Conservation (phyloP, 2,888 invertebrate genomes). For the Drosophila flavopinicola region DNA sequence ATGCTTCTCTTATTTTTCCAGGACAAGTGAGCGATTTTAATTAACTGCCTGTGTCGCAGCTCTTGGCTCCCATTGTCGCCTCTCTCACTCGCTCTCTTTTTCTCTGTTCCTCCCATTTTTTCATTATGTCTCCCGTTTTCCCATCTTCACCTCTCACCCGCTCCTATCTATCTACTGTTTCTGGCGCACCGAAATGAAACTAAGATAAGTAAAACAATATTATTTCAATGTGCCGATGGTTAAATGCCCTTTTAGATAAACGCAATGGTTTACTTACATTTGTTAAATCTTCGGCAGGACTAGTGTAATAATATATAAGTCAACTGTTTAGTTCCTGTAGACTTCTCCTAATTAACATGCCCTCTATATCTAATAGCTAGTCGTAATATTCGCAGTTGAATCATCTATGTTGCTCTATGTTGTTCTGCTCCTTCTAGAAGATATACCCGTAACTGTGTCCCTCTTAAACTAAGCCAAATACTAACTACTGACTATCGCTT, state of each 20-base stretch:
- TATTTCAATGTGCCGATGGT: background rate
- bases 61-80: constrained; percentile 15
- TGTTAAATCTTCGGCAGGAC: no score
- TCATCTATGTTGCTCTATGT: no score
- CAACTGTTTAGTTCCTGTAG: no score
- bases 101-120: background rate
- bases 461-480: no score
- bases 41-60: constrained; percentile 70
- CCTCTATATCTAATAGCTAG: no score
- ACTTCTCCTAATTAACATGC: no score
- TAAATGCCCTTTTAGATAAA: background rate
- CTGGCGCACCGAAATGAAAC: constrained; percentile 26
- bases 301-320: no score
- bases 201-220: constrained; percentile 10
- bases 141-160: constrained; percentile 9
- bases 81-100: background rate
- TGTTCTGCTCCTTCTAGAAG: no score
- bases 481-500: no score
- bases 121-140: background rate
- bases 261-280: no score
- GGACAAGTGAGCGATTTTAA: constrained; percentile 72
- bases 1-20: constrained; percentile 25
- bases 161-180: constrained; percentile 18
- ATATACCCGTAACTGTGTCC: no score
- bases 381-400: no score